Evolutionary conservation across 2,797 vertebrate species (phyloP), one percentile per base, ranked within the genome.

Genomic region (Emys orbicularis): DNA sequence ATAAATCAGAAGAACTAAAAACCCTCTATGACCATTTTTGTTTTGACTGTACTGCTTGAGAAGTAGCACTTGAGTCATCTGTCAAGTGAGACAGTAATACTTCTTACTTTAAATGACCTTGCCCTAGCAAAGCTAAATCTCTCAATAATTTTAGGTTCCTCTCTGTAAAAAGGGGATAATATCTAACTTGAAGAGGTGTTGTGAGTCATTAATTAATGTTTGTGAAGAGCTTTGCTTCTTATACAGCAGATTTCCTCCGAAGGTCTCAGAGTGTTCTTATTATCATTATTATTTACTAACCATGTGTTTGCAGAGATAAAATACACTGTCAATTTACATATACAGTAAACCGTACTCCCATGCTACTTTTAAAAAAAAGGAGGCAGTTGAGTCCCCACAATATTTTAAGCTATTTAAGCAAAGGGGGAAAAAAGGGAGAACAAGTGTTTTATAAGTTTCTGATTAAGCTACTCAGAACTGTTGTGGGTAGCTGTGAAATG

Each of bases 121-220:
- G 76, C 57, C 82, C 83, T 83, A 83, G 87, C 81, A 87, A 77
- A 84, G 61, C 57, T 84, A 56, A n/a, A 90, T 84, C 76, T 50
- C 81, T 61, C 16, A 44, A 54, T 50, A 68, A n/a, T 27, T 21
- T 65, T 34, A 79, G 72, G 41, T 79, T 21, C 47, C 16, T 31
- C 34, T 86, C 76, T 84, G 54, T 56, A 47, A 94, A n/a, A 80
- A 37, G 89, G 81, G 84, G 81, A 80, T 74, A 84, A 86, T 83
- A 87, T 61, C n/a, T 79, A 92, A 52, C 34, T 56, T 81, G 86
- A 65, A 72, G 81, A 34, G 77, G 61, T 87, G 81, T 72, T 86
- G 87, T 84, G 80, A 84, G 89, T 88, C 50, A 77, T 89, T 94
- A 92, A 92, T 92, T 94, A 92, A 81, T 4, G 56, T 84, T 61